Evolutionary conservation across 2,113 vertebrate genomes (phyloP).

Genomic region (Geococcyx californianus): DNA sequence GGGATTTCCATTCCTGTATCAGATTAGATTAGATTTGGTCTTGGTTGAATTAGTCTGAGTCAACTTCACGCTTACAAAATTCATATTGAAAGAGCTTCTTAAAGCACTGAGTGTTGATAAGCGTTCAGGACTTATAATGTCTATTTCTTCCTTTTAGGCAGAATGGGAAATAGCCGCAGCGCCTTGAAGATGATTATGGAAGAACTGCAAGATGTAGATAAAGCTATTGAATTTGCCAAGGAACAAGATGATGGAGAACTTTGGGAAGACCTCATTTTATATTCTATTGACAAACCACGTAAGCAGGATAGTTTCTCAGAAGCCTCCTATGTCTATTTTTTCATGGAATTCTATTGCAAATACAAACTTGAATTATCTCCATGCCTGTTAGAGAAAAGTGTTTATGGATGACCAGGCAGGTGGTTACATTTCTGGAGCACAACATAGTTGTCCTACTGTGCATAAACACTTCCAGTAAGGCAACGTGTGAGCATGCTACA

Average conservation of each 20-base stretch:
- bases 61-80: not conserved
- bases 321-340: not conserved
- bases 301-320: conserved; percentile 43
- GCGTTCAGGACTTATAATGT: not conserved
- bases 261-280: conserved; percentile 97
- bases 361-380: not conserved
- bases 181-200: conserved; percentile 99
- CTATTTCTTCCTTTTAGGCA: conserved; percentile 74
- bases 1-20: not conserved
- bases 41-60: not conserved
- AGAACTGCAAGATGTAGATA: conserved; percentile 92
- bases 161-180: conserved; percentile 96
- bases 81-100: not conserved
- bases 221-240: conserved; percentile 98
- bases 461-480: not conserved
- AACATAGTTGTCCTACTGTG: not conserved
- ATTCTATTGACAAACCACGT: conserved; percentile 98
- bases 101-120: not conserved
- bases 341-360: not conserved
- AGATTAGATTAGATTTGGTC: not conserved
- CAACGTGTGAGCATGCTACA: not conserved
- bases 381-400: not conserved
- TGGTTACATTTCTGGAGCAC: not conserved
- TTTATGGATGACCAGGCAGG: not conserved
- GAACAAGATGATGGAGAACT: conserved; percentile 97